Base-by-base conservation (phyloP, 1,140 invertebrate species). In the Zaprionus lachaisei region DNA sequence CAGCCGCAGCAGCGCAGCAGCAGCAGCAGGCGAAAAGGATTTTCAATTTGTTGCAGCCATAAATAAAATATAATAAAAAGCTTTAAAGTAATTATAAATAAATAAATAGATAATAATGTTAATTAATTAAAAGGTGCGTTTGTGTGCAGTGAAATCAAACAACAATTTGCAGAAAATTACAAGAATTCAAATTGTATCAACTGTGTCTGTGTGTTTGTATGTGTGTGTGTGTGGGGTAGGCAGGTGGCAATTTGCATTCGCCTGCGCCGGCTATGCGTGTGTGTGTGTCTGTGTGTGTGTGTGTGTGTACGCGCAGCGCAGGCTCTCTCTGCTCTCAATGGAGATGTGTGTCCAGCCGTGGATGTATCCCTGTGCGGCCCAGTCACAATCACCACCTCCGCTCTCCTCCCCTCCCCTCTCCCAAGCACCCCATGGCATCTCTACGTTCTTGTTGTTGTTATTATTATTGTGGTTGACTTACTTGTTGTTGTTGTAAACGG, bases 281-380 rank as follows among this genome's bases (percentile, higher is more conserved):
- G 9, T 49, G 54, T 55, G 24, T 20, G 0, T 1, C n/a, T n/a
- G n/a, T n/a, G n/a, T 55, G 20, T 20, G 20, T 20, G 26, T 31
- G 60, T 67, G 63, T 63, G 63, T 49, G 34, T 58, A 17, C 54
- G 57, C 68, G 60, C 44, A 72, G 77, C 70, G 70, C 74, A 77
- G 69, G 72, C 62, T 54, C 38, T 54, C 38, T 70, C 57, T 54
- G 65, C 58, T 72, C 68, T 63, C 64, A 51, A 44, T 56, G 62
- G 66, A 74, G 77, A 75, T 79, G 31, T 11, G 31, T 34, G 71
- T 82, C 81, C 86, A 80, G 79, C 74, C 84, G 84, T 87, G 84
- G 84, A 87, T 87, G 84, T 87, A 87, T 87, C 84, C 83, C 80
- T 87, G 55, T 76, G 68, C 61, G 61, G 54, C 51, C 41, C 41